phyloP scores from a whole-genome alignment of 1,140 invertebrate species.

The Hirudo medicinalis region DNA sequence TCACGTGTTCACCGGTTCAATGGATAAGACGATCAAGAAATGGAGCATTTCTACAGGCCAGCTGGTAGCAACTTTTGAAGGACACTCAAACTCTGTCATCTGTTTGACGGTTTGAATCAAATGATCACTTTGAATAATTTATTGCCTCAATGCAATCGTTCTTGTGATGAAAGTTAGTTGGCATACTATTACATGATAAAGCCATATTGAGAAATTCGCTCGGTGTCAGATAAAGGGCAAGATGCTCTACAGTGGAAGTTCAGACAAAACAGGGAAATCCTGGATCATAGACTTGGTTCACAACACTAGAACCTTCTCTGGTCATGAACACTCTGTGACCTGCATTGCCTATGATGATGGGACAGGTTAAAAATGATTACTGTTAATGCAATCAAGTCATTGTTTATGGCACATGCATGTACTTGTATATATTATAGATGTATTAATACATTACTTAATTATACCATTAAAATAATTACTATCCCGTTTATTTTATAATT shows the following conservation, averaged over 20 bases:
- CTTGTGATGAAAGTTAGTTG: not conserved
- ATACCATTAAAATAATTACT: too few species aligned
- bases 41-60: constrained; percentile 47
- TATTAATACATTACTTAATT: not conserved
- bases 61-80: constrained; percentile 39
- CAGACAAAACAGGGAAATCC: constrained; percentile 1
- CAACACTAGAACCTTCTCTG: not conserved
- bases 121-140: not conserved
- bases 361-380: not conserved
- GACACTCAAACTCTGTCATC: constrained; percentile 8
- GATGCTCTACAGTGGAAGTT: constrained; percentile 2
- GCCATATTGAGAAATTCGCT: not conserved
- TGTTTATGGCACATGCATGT: not conserved
- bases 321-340: constrained; percentile 6
- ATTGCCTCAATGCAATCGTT: not conserved
- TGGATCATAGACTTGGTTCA: constrained; percentile 2
- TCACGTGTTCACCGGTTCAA: constrained; percentile 44
- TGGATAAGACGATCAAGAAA: constrained; percentile 46
- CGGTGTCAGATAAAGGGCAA: not conserved
- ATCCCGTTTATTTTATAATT: too few species aligned
- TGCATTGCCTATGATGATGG: constrained; percentile 1
- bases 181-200: not conserved
- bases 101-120: not conserved
- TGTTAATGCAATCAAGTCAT: not conserved
- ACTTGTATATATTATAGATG: not conserved